Evolutionary conservation across 1,140 invertebrate genomes (phyloP).

Genomic region (Anastrepha ludens): DNA sequence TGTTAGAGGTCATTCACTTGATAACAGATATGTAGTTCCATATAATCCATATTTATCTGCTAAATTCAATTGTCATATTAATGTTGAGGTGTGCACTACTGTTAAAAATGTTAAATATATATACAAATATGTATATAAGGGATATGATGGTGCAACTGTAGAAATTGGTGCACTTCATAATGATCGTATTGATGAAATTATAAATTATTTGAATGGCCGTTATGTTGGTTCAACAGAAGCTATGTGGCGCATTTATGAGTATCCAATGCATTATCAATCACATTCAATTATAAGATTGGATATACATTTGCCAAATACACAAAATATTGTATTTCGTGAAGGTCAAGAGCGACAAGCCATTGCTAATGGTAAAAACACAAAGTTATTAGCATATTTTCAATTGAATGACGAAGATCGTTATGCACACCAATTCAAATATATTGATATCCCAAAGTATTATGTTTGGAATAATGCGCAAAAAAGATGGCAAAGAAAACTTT

Average conservation of each 20-base stretch:
- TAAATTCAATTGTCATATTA: too few species aligned
- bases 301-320: background rate
- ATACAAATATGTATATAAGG: background rate
- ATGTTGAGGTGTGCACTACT: too few species aligned
- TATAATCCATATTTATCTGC: too few species aligned
- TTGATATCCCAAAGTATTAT: background rate
- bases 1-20: too few species aligned
- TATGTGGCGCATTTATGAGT: conserved; percentile 63
- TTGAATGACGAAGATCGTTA: background rate
- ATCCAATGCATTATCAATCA: conserved; percentile 55
- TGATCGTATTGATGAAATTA: conserved; percentile 24
- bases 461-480: background rate
- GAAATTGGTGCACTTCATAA: too few species aligned
- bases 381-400: background rate
- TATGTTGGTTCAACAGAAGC: conserved; percentile 67
- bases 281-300: background rate
- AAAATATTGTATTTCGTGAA: background rate
- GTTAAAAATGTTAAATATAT: too few species aligned
- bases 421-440: background rate
- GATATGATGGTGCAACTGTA: conserved; percentile 17
- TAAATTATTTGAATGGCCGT: conserved; percentile 58
- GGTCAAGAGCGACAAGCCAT: background rate
- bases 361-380: background rate
- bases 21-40: too few species aligned
- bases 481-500: background rate